Evolutionary conservation across 1,140 invertebrate genomes (phyloP).

Genomic region (Goniozus legneri): DNA sequence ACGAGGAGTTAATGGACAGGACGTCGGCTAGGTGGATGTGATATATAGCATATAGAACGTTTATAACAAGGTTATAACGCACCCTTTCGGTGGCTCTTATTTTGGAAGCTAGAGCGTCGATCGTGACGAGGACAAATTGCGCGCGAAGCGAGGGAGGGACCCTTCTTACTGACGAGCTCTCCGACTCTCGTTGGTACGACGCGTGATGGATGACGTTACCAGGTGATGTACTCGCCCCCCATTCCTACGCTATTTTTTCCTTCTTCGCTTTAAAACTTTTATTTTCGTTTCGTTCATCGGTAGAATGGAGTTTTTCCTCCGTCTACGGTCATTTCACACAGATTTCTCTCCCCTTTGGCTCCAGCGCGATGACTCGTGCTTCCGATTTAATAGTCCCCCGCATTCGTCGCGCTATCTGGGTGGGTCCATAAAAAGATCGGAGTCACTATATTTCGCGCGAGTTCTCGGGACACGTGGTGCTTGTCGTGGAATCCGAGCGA

Average conservation of each 20-base stretch:
- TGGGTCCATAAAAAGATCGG: too few relatives aligned
- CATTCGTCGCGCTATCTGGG: too few relatives aligned
- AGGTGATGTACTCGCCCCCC: slow-evolving; percentile 32
- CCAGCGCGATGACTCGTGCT: background rate
- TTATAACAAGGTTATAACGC: slow-evolving; percentile 21
- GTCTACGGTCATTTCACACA: too few relatives aligned
- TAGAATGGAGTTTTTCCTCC: too few relatives aligned
- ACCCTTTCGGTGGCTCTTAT: slow-evolving; percentile 8
- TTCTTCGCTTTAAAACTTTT: background rate
- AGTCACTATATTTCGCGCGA: too few relatives aligned
- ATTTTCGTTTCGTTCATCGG: too few relatives aligned
- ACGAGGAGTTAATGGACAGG: slow-evolving; percentile 31
- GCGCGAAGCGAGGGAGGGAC: background rate
- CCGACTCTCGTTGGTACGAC: background rate
- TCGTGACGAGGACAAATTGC: slow-evolving; percentile 31
- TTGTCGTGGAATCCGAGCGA: slow-evolving; percentile 30
- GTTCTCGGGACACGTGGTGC: slow-evolving; percentile 17
- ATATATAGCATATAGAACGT: background rate
- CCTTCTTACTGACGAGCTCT: slow-evolving; percentile 2
- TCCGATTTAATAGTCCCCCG: too few relatives aligned
- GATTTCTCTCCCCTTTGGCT: background rate
- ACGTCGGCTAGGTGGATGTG: background rate
- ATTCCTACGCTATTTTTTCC: too few relatives aligned
- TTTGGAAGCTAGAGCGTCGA: slow-evolving; percentile 7
- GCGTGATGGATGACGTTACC: slow-evolving; percentile 24